These are phyloP conservation scores for Pachliopta kotzebuea DNA, from an alignment of 2,888 invertebrate species.

Conservation along the genomic window DNA sequence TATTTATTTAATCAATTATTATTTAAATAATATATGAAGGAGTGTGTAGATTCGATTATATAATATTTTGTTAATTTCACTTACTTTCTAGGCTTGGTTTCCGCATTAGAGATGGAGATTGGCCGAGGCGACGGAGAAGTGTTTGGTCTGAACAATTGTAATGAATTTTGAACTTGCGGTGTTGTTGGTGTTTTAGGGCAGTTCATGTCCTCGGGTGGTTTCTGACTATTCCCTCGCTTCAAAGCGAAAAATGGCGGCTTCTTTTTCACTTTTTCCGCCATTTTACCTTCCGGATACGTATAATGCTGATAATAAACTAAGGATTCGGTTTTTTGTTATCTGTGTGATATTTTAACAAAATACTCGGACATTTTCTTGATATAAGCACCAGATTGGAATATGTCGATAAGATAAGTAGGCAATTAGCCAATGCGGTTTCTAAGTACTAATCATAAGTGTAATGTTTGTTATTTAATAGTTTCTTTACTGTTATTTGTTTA, in stretches of 20 bases:
- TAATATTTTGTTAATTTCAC: constrained; percentile 29
- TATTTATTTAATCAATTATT: too few species aligned
- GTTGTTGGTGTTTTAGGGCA: constrained; percentile 31
- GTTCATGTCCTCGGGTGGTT: constrained; percentile 37
- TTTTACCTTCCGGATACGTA: constrained; percentile 36
- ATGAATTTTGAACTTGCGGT: constrained; percentile 33
- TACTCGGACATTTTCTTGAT: constrained; percentile 25
- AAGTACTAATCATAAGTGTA: constrained; percentile 2
- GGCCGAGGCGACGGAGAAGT: constrained; percentile 28
- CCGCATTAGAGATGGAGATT: constrained; percentile 40
- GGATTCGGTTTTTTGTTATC: constrained; percentile 10
- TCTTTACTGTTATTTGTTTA: constrained; percentile 1
- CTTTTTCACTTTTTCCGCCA: constrained; percentile 67
- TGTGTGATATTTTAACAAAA: constrained; percentile 6
- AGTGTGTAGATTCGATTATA: too few species aligned
- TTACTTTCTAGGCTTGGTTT: constrained; percentile 57
- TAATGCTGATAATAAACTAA: constrained; percentile 12
- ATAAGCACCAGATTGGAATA: constrained; percentile 25
- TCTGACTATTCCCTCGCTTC: constrained; percentile 59
- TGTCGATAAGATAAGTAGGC: constrained; percentile 24
- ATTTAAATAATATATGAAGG: too few species aligned
- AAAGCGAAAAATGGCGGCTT: constrained; percentile 58
- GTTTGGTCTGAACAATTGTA: constrained; percentile 36
- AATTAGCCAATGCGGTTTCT: constrained; percentile 24
- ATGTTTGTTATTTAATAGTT: neutral